A percentile compares a stretch with the other conserved stretches of the same genome.
Evolutionary conservation across 92 coral and sea anemone species (phyloP).

Genomic region (Heliopora coerulea): DNA sequence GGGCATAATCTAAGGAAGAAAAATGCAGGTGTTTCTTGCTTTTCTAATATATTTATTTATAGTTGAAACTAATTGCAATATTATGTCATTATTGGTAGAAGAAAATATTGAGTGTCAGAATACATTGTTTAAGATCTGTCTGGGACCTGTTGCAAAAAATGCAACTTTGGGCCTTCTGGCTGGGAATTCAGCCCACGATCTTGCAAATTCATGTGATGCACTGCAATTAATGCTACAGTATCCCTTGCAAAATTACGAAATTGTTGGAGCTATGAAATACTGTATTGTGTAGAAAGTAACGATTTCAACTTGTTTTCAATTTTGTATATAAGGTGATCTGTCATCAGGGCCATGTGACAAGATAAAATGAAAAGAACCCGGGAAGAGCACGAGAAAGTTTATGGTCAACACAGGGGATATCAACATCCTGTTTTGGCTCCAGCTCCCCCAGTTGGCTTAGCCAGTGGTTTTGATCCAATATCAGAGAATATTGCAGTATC

Average conservation of each 20-base stretch:
- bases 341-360: conserved; percentile 41
- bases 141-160: too few species aligned
- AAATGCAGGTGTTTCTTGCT: too few species aligned
- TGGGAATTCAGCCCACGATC: too few species aligned
- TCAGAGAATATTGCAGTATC: conserved; percentile 69
- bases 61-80: too few species aligned
- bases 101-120: too few species aligned
- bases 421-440: conserved; percentile 96
- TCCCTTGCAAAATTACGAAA: not conserved
- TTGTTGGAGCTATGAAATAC: not conserved
- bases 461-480: conserved; percentile 69
- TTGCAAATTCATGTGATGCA: too few species aligned
- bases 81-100: too few species aligned
- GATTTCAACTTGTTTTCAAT: not conserved
- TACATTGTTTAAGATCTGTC: too few species aligned
- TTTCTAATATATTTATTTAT: too few species aligned
- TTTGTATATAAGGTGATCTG: not conserved
- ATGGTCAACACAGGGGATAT: conserved; percentile 75
- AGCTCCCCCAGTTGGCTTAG: conserved; percentile 82
- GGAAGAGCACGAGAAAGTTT: conserved; percentile 96
- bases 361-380: conserved; percentile 93
- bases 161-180: too few species aligned
- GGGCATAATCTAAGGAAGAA: too few species aligned
- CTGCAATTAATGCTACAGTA: too few species aligned
- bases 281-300: not conserved